These are phyloP conservation scores for Drosophila tanythrix DNA, from an alignment of 2,888 invertebrate genomes.

Conservation along the genomic window DNA sequence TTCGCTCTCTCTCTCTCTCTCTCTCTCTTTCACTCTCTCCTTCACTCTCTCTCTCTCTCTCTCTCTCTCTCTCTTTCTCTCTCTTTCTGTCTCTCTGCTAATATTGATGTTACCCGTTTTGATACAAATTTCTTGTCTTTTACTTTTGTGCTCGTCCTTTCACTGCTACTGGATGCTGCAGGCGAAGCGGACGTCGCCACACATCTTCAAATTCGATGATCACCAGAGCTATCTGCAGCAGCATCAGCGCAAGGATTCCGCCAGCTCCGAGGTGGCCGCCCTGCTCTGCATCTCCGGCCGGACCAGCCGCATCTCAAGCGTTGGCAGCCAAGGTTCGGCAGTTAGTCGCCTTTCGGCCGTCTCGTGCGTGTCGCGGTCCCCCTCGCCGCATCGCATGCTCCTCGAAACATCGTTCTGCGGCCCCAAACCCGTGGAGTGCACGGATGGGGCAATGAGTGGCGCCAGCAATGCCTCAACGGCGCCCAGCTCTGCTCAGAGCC, in stretches of 20 bases:
- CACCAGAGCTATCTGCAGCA: conserved; percentile 86
- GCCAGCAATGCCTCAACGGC: conserved; percentile 62
- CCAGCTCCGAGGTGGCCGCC: conserved; percentile 91
- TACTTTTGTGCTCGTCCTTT: not conserved
- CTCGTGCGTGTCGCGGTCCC: conserved; percentile 88
- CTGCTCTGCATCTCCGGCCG: conserved; percentile 91
- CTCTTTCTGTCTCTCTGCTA: too few species aligned
- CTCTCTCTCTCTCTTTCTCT: not conserved
- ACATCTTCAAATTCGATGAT: conserved; percentile 85
- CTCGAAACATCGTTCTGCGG: conserved; percentile 96
- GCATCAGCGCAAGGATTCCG: conserved; percentile 90
- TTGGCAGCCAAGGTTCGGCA: conserved; percentile 91
- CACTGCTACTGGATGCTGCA: conserved; percentile 28
- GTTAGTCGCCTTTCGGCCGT: conserved; percentile 87
- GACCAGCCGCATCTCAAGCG: conserved; percentile 92
- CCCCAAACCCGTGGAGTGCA: conserved; percentile 89
- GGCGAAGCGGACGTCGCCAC: conserved; percentile 84
- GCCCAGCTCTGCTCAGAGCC: conserved; percentile 63
- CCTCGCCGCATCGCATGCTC: conserved; percentile 96
- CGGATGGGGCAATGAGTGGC: conserved; percentile 81
- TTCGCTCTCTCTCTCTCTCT: not conserved
- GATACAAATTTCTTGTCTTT: not conserved
- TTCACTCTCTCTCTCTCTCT: not conserved
- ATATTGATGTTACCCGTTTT: not conserved
- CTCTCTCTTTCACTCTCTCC: not conserved